Base-by-base conservation (phyloP, 2,797 vertebrate genomes). In the Tokudaia muenninki region DNA sequence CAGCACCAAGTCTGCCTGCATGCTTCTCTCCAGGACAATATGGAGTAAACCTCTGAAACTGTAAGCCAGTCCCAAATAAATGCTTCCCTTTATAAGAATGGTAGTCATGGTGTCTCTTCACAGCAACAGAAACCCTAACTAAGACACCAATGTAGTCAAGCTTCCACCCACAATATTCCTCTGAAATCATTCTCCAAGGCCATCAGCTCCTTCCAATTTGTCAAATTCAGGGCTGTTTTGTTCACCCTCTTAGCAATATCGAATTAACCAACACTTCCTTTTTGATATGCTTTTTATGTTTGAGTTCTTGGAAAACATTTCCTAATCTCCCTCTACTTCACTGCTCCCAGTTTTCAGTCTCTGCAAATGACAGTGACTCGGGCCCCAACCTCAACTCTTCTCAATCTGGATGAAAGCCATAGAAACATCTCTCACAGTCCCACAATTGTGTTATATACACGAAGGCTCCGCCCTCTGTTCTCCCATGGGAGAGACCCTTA, bases 111-210 rank as follows among this genome's bases (percentile, higher is more conserved):
- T 70, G 34, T 70, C 67, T n/a, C 1, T 9, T n/a, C 67, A n/a
- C 34, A 70, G 67, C 34, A 70, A n/a, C 3, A n/a, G 67, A 70
- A 70, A 70, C 34, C 67, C 34, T n/a, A 65, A 65, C 29, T 67
- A 21, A n/a, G 67, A n/a, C 34, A 19, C 67, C 67, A 37, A n/a
- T n/a, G 34, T 44, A 82, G 44, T 55, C 52, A 91, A 50, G 37
- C 3, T 82, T 90, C 80, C 41, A 81, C 41, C 9, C 65, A 50
- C 55, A 65, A 24, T 41, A 89, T 29, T 92, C 59, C 44, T 93
- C 44, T 75, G 44, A 97, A 80, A 96, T 34, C n/a, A 41, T 37
- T 90, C 52, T 88, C 92, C 86, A 90, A 88, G 17, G 37, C 87
- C 92, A 92, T 50, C 59, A 91, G 59, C n/a, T 57, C 31, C 86